Evolutionary conservation across 2,113 vertebrate genomes (phyloP).

Genomic region (Ellobius talpinus): DNA sequence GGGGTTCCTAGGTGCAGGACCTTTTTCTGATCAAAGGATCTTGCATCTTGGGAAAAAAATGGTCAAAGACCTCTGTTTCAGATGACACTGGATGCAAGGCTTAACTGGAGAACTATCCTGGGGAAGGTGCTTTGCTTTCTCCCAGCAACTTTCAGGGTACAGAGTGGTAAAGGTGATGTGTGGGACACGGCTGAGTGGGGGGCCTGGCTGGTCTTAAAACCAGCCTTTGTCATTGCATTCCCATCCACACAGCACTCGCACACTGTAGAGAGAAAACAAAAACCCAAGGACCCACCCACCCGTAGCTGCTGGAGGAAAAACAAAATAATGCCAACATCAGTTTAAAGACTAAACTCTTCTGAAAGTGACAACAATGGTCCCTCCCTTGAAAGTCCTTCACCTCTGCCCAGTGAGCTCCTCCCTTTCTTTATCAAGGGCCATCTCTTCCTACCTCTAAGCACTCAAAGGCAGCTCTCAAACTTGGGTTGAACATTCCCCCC

Average conservation of each 20-base stretch:
- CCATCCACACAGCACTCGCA: background rate
- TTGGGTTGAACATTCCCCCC: background rate
- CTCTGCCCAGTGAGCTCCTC: background rate
- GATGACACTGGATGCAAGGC: background rate
- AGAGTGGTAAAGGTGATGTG: background rate
- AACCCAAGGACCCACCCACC: background rate
- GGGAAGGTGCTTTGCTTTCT: background rate
- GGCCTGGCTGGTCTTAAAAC: background rate
- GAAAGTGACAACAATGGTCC: constrained; percentile 8
- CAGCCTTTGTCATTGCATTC: background rate
- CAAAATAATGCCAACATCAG: background rate
- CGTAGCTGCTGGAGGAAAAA: background rate
- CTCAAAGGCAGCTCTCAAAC: background rate
- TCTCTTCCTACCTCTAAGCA: background rate
- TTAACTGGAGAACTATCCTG: background rate
- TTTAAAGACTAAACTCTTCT: background rate
- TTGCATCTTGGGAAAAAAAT: background rate
- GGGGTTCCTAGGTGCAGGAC: background rate
- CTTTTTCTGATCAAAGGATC: background rate
- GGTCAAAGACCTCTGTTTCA: background rate
- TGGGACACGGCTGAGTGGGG: accelerated
- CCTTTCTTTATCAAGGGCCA: background rate
- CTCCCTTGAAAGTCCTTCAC: background rate
- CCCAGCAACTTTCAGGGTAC: background rate
- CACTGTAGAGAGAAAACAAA: background rate